These are phyloP conservation scores for Eupithecia exiguata DNA, from an alignment of 2,888 invertebrate genomes.

Conservation along the genomic window DNA sequence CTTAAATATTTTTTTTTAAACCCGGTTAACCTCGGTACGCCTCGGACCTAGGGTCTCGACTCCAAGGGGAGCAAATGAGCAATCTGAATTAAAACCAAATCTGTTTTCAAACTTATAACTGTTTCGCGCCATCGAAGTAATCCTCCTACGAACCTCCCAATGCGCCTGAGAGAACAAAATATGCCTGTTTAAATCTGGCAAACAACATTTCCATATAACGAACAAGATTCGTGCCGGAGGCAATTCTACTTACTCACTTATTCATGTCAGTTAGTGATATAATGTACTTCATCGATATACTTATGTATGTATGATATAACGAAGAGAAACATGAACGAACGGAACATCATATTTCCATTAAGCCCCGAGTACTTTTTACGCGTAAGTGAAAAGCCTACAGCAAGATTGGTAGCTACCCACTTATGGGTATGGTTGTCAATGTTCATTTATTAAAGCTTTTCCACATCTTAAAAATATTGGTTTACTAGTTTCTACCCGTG, in stretches of 20 bases:
- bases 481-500: too few relatives aligned
- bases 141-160: background rate
- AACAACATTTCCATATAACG: background rate
- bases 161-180: background rate
- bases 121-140: background rate
- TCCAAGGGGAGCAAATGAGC: too few relatives aligned
- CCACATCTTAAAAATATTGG: background rate
- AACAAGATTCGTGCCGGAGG: background rate
- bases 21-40: too few relatives aligned
- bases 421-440: background rate
- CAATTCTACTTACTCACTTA: constrained; percentile 10
- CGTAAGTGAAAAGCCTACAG: background rate
- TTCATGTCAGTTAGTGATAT: background rate
- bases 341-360: constrained; percentile 10
- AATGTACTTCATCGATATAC: background rate
- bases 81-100: too few relatives aligned
- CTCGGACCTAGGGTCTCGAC: too few relatives aligned
- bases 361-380: background rate
- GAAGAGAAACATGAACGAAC: background rate
- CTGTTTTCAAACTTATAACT: background rate
- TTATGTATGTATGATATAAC: background rate
- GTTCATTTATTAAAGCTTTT: background rate
- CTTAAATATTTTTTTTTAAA: too few relatives aligned
- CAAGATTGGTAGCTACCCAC: background rate
- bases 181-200: background rate